Base-by-base conservation (phyloP, 2,888 invertebrate genomes). In the Diplazon laetatorius region DNA sequence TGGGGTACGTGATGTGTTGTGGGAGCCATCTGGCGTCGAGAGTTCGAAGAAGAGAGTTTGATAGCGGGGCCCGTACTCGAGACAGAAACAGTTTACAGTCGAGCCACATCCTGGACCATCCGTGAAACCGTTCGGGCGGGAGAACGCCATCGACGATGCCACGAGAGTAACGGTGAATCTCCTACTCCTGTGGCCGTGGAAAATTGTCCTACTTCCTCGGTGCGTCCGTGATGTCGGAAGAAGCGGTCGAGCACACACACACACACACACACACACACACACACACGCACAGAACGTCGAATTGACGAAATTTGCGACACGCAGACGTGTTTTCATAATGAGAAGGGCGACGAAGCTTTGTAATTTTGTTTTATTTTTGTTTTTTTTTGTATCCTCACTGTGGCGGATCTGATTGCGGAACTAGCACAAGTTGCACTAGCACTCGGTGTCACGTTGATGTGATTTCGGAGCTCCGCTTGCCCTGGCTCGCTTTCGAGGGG, bases 91-190 rank as follows among this genome's bases (percentile, higher is more conserved):
- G 30, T 62, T n/a, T 52, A 71, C 44, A 52, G 55, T 37, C n/a
- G 69, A 57, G 68, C 57, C 48, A 69, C 69, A 60, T 78, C 73
- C 68, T 59, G 77, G 73, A 73, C 50, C 65, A 70, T 65, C n/a
- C 69, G 65, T 37, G 63, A 39, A 30, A 39, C 35, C 70, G 57
- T 59, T n/a, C n/a, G 57, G 60, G 55, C 42, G 44, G 59, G 63
- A 52, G 55, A 50, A 55, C 46, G 18, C 44, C 79, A 83, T 82
- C 80, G 80, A 74, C 80, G 78, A 76, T 75, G 80, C 75, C 79
- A n/a, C 76, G 80, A 77, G 81, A 74, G 78, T 86, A 85, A 86
- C 86, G 85, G 86, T 85, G 81, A 80, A 84, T 83, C 77, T 73
- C 57, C 73, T 70, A 73, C 79, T 78, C 62, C 65, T 77, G n/a